These are phyloP conservation scores for Cosmorhoe ocellata DNA, from an alignment of 2,888 invertebrate species.

Conservation along the genomic window DNA sequence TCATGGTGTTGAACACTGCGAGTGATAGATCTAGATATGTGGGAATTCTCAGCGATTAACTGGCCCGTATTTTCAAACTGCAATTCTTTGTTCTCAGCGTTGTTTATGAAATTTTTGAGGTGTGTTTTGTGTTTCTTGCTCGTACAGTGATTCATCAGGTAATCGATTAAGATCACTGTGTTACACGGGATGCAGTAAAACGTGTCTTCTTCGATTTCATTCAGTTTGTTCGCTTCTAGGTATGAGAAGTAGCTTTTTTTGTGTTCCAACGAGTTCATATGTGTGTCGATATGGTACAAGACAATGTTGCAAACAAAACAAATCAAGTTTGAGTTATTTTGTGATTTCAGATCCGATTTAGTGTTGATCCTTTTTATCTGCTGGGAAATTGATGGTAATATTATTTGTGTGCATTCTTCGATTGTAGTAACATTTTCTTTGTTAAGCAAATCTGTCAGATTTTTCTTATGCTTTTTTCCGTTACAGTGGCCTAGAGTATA, in stretches of 20 bases:
- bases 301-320: constrained; percentile 27
- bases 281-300: constrained; percentile 4
- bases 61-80: neutral
- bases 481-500: constrained; percentile 22
- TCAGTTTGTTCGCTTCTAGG: constrained; percentile 23
- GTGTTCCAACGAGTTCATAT: constrained; percentile 21
- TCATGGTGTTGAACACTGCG: constrained; percentile 2
- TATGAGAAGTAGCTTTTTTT: constrained; percentile 23
- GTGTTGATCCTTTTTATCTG: constrained; percentile 9
- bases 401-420: constrained; percentile 11
- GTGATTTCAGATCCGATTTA: neutral
- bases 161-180: constrained; percentile 22
- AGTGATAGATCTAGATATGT: constrained; percentile 13
- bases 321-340: constrained; percentile 15
- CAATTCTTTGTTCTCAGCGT: neutral
- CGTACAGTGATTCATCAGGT: constrained; percentile 22
- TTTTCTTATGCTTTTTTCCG: constrained; percentile 21
- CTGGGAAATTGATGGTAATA: constrained; percentile 19
- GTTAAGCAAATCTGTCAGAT: constrained; percentile 3
- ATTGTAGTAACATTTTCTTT: neutral
- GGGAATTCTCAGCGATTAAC: constrained; percentile 5
- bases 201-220: constrained; percentile 26
- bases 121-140: constrained; percentile 16
- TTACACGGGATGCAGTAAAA: constrained; percentile 24
- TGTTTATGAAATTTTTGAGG: constrained; percentile 4